Evolutionary conservation across 2,888 invertebrate species (phyloP).

Genomic region (Epistrophe grossulariae): DNA sequence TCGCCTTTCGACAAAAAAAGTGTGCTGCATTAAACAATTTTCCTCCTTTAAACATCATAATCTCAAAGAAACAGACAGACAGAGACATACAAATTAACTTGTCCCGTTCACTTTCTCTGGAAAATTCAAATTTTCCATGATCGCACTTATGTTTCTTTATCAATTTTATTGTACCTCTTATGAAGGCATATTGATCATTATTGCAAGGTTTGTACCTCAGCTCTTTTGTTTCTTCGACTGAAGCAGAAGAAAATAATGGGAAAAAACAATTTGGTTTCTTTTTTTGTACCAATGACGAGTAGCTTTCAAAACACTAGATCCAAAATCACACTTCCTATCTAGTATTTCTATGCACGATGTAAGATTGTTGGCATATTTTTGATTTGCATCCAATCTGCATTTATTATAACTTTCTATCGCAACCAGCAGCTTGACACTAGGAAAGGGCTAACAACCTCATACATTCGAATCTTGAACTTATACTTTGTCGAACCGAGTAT

Average conservation of each 20-base stretch:
- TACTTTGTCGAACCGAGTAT: constrained; percentile 19
- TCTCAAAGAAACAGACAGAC: constrained; percentile 3
- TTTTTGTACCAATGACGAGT: not conserved
- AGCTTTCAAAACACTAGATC: constrained; percentile 13
- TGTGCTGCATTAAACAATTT: constrained; percentile 9
- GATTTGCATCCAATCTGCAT: constrained; percentile 45
- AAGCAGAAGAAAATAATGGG: constrained; percentile 10
- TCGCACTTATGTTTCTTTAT: constrained; percentile 16
- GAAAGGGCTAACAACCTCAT: constrained; percentile 57
- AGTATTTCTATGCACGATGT: constrained; percentile 7
- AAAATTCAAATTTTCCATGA: constrained; percentile 52
- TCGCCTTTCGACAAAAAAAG: constrained; percentile 15
- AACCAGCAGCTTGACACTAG: constrained; percentile 16
- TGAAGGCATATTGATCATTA: constrained; percentile 21
- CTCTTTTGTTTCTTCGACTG: constrained; percentile 30
- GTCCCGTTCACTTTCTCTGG: constrained; percentile 61
- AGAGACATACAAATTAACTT: constrained; percentile 43
- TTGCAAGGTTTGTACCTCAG: constrained; percentile 12
- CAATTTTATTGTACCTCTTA: not conserved
- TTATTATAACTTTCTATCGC: constrained; percentile 44
- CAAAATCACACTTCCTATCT: constrained; percentile 12
- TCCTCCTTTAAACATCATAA: constrained; percentile 31
- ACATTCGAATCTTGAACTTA: constrained; percentile 53
- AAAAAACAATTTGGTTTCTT: not conserved
- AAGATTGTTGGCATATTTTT: constrained; percentile 33